These are phyloP conservation scores for Oostethus manadensis DNA, from an alignment of 2,113 vertebrate genomes.

Conservation along the genomic window DNA sequence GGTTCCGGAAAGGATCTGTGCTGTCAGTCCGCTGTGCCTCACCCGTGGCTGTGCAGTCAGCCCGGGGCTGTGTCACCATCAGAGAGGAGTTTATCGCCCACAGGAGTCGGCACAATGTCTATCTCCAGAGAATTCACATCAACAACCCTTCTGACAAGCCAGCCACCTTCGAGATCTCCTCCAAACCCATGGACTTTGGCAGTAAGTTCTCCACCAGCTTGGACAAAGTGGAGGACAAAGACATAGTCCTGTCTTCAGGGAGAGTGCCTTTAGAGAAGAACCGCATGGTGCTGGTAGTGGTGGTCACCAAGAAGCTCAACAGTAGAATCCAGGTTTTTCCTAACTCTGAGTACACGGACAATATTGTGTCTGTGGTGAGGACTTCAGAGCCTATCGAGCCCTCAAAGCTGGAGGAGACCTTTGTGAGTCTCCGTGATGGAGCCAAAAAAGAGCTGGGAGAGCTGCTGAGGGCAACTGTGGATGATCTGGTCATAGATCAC, in stretches of 20 bases:
- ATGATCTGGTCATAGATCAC: conserved; percentile 82
- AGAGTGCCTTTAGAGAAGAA: conserved; percentile 72
- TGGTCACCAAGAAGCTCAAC: conserved; percentile 79
- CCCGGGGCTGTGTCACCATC: conserved; percentile 79
- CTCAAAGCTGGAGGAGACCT: conserved; percentile 77
- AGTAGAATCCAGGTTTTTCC: conserved; percentile 78
- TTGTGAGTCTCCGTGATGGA: conserved; percentile 76
- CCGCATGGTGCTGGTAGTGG: conserved; percentile 79
- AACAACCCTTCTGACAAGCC: conserved; percentile 80
- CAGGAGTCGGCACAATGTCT: conserved; percentile 82
- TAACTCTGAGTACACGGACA: conserved; percentile 81
- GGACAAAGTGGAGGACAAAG: conserved; percentile 82
- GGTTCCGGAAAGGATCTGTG: conserved; percentile 82
- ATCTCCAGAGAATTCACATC: conserved; percentile 84
- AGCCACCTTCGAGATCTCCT: conserved; percentile 71
- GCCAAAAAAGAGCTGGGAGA: conserved; percentile 86
- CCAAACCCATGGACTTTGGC: conserved; percentile 40
- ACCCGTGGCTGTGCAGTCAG: conserved; percentile 34
- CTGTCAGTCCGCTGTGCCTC: conserved; percentile 78
- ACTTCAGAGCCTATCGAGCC: conserved; percentile 75
- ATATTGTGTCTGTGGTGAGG: conserved; percentile 81
- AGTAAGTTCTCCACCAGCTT: conserved; percentile 73
- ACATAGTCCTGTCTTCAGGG: conserved; percentile 81
- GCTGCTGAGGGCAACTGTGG: conserved; percentile 73
- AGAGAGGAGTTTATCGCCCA: conserved; percentile 89